Evolutionary conservation across 2,888 invertebrate genomes (phyloP), one percentile per base, ranked within the genome.

Genomic region (Augochlorella aurata): DNA sequence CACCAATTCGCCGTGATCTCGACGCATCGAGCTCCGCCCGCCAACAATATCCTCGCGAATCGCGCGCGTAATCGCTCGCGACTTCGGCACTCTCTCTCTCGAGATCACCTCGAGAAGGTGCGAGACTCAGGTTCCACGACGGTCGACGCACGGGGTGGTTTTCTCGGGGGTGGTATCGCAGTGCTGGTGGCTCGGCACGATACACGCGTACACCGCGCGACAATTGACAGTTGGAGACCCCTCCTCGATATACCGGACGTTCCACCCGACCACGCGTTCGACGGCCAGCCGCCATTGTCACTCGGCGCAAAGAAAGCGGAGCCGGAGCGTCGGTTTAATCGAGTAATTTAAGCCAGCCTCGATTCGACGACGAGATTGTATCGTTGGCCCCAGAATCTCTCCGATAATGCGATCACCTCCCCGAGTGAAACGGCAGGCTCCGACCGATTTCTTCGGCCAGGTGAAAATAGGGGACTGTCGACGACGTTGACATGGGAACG

Each of bases 101-200:
- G 86, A 80, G 84, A 78, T 81, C 79, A 80, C 83, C 73, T 68
- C 82, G 83, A 74, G 83, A 79, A 49, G 86, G 63, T 74, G 85
- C 80, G 77, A n/a, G n/a, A 45, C 58, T 81, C 76, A 87, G 87
- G 82, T 88, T 83, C 86, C 88, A 90, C 89, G 82, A 87, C 89
- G 90, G 84, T 89, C 89, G 89, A 88, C 88, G 89, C 24, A 29
- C 24, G 24, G 88, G 10, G 87, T 79, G 85, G 90, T 90, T 92
- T 89, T 90, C 83, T 88, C 88, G 86, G 92, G 92, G 92, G 91
- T 91, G 88, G 91, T 92, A 38, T 91, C 91, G 90, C 86, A 58
- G 58, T 21, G 24, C 24, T 2, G 16, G 16, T 24, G 58, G 24
- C 24, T 58, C 58, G 24, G 16, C 58, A 10, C 58, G 58, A 58